Conservation (phyloP, 2,888 invertebrate species). For the Seladonia tumulorum region DNA sequence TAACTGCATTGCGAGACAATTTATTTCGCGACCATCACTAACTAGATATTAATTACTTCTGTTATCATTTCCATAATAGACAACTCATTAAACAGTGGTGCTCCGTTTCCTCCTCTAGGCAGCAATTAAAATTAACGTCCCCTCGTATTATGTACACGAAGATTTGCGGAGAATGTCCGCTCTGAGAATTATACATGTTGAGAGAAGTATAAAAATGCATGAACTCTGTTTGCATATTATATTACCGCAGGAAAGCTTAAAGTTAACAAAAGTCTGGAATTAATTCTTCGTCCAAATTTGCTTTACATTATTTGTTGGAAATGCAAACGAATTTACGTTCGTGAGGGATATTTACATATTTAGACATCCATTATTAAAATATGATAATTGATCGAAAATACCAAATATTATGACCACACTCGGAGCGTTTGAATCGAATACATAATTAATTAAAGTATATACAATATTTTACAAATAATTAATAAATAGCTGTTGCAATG, state of each 20-base stretch:
- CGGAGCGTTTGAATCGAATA: background rate
- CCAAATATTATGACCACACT: background rate
- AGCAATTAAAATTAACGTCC: background rate
- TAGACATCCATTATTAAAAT: slow-evolving; percentile 1
- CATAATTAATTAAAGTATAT: background rate
- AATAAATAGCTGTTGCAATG: background rate
- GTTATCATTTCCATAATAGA: slow-evolving; percentile 22
- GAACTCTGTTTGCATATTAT: background rate
- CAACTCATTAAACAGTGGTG: slow-evolving; percentile 10
- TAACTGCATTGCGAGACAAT: slow-evolving; percentile 10
- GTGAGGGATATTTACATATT: background rate
- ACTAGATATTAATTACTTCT: slow-evolving; percentile 13
- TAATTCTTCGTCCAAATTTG: background rate
- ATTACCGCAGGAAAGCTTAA: background rate
- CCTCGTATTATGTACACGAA: background rate
- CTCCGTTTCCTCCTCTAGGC: background rate
- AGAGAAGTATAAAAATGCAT: background rate
- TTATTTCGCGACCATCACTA: slow-evolving; percentile 14
- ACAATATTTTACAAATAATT: background rate
- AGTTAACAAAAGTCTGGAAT: background rate
- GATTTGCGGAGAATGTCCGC: background rate
- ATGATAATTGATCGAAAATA: background rate
- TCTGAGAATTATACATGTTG: background rate
- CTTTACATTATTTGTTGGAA: background rate
- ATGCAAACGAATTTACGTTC: background rate